Evolutionary conservation across 2,888 invertebrate genomes (phyloP).

Genomic region (Drosophila setosimentum): DNA sequence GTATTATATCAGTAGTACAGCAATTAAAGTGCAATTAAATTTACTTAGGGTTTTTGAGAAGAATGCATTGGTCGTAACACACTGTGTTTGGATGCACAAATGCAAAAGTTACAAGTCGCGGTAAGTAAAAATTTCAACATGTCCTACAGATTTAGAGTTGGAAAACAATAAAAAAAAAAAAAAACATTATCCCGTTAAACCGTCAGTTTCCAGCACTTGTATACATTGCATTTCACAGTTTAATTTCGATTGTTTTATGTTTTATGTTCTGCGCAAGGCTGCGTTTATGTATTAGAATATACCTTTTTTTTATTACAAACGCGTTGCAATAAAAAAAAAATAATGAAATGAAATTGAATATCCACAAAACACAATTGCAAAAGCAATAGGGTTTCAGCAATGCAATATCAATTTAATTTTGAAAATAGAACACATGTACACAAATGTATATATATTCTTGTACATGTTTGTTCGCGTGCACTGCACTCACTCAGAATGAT

Average conservation of each 20-base stretch:
- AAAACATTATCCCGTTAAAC: conserved; percentile 2
- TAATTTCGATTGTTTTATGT: conserved; percentile 1
- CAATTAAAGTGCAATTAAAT: neutral
- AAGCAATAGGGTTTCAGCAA: neutral
- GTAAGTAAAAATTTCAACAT: neutral
- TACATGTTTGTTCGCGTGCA: neutral
- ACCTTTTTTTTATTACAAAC: neutral
- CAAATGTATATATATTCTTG: neutral
- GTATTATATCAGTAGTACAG: neutral
- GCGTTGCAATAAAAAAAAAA: too few relatives aligned
- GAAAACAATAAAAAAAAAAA: neutral
- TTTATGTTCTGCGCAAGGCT: neutral
- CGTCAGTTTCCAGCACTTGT: neutral
- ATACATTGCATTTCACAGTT: neutral
- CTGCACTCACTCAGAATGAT: neutral
- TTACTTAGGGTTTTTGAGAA: too few relatives aligned
- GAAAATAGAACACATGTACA: neutral
- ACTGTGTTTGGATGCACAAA: neutral
- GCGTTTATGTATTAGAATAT: neutral
- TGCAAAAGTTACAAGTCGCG: neutral
- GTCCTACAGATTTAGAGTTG: neutral
- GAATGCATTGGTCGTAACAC: neutral
- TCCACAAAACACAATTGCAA: neutral
- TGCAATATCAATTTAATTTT: conserved; percentile 8
- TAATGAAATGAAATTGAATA: conserved; percentile 1